Base-by-base conservation (phyloP, 53 echinoderm and acorn worm species). In the Temnopleurus reevesii region DNA sequence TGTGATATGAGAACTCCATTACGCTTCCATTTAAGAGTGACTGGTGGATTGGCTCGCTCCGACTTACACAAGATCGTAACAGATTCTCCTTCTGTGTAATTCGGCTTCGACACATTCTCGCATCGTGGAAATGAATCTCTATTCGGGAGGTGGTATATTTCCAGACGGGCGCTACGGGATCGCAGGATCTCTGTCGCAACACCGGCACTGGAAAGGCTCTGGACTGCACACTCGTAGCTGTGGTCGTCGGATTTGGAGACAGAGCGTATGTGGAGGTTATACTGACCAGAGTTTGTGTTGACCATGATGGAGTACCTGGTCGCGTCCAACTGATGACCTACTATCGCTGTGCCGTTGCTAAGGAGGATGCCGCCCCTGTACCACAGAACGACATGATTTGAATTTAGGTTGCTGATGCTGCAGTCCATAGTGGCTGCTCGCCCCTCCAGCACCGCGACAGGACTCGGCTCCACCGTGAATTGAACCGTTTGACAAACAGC, bases 21-120 rank as follows among this genome's bases (percentile, higher is more conserved):
- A n/a, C 88, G 84, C 44, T 85, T 91, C 97, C 97, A 97, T 53
- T 63, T 76, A 2, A 97, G 85, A 2, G 86, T 88, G 45, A 97
- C 97, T 0, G 97, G 97, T 2, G 97, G 97, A 47, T 95, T 95
- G 4, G 94, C 94, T 21, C 97, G 92, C 86, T 91, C 91, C 2
- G 97, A 97, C 59, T 76, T 90, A 55, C 97, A 97, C 29, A 81
- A 77, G 33, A 97, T 90, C 2, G 91, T 92, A 30, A 95, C 81
- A 3, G 29, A 59, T 45, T 94, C 94, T 15, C 95, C 97, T 19
- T 90, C 94, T 2, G 81, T 76, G 63, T 64, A 97, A 24, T 53
- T 90, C 12, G 92, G 92, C 86, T 91, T 89, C 6, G 76, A 76
- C 36, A 95, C 76, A 1, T 92, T 91, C 26, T 85, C 76, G 53